These are phyloP conservation scores for Periophthalmodon schlosseri DNA, from an alignment of 2,113 vertebrate genomes.

Conservation along the genomic window DNA sequence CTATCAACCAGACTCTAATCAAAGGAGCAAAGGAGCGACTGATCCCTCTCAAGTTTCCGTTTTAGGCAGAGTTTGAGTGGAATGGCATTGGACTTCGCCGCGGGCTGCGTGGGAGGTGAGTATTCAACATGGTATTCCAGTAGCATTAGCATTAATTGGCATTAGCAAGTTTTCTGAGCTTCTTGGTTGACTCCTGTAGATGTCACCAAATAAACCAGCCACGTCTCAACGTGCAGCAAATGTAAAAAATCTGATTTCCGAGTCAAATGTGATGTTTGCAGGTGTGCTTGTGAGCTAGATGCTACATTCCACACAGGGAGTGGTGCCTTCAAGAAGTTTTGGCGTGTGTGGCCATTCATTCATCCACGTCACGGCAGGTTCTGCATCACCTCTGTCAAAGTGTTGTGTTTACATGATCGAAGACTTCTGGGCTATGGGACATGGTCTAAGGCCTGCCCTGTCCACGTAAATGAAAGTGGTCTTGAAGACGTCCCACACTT, in stretches of 20 bases:
- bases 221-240: background rate
- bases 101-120: conserved; percentile 78
- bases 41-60: background rate
- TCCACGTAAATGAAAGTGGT: background rate
- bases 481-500: background rate
- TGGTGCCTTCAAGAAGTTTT: background rate
- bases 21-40: background rate
- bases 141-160: conserved; percentile 19
- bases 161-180: background rate
- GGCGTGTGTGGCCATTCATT: background rate
- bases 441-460: too few relatives aligned
- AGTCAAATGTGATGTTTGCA: background rate
- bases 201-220: background rate
- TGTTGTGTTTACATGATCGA: background rate
- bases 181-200: background rate
- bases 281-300: background rate
- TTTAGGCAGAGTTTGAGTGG: conserved; percentile 31
- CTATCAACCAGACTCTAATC: background rate
- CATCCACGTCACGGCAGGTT: background rate
- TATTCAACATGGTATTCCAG: conserved; percentile 31
- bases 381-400: background rate
- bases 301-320: background rate
- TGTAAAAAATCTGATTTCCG: background rate
- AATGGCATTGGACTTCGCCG: conserved; percentile 79
- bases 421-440: background rate